phyloP scores from a whole-genome alignment of 2,113 vertebrate species.

The Dunckerocampus dactyliophorus region DNA sequence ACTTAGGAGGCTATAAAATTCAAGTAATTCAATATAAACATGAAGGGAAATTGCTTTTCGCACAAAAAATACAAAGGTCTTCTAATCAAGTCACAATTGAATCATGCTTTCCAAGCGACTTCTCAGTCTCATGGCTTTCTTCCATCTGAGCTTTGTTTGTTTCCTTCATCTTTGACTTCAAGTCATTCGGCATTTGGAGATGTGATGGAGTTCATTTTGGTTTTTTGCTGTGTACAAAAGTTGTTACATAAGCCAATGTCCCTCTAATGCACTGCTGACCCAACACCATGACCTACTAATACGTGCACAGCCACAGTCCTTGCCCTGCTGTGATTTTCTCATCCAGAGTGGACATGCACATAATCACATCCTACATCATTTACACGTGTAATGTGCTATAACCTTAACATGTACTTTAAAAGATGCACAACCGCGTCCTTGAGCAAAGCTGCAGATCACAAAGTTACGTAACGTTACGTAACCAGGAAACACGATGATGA shows the following conservation, averaged over 20 bases:
- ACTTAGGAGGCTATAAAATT: no score
- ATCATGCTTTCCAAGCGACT: background rate
- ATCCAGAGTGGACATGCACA: background rate
- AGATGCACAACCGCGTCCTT: constrained; percentile 4
- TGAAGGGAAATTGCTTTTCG: no score
- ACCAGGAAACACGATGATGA: constrained; percentile 18
- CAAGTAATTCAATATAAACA: no score
- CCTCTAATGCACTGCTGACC: constrained; percentile 53
- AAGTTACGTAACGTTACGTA: constrained; percentile 59
- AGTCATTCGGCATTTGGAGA: constrained; percentile 44
- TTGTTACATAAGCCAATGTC: constrained; percentile 58
- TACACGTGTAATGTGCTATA: background rate
- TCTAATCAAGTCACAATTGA: background rate
- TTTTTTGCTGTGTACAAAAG: constrained; percentile 19
- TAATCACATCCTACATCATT: background rate
- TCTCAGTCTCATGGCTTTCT: background rate
- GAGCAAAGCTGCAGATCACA: constrained; percentile 28
- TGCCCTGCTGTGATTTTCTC: constrained; percentile 22
- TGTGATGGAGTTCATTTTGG: constrained; percentile 26
- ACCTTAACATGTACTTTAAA: background rate
- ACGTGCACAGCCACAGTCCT: constrained; percentile 5
- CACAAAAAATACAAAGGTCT: no score
- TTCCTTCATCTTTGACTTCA: background rate
- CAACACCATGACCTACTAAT: constrained; percentile 40
- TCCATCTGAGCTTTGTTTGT: background rate